Evolutionary conservation across 1,140 invertebrate species (phyloP), one percentile per base, ranked within the genome.

Genomic region (Drosophila pectinifera): DNA sequence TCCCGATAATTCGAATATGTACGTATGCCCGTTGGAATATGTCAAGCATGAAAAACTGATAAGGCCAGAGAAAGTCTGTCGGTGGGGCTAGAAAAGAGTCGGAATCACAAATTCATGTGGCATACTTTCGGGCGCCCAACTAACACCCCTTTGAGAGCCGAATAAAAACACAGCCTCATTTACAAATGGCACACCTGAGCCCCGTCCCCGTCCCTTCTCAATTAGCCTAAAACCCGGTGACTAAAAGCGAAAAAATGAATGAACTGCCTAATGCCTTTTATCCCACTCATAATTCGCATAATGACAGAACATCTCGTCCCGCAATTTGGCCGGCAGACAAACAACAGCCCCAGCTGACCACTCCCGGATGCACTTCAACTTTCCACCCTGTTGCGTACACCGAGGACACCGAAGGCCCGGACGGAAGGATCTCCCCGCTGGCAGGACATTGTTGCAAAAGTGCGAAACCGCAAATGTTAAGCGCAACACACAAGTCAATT

Each of bases 381-480:
- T 91, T 91, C 88, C 88, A 91, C 88, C 88, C 88, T 91, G 80
- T 89, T 91, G 88, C 88, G 88, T 88, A 88, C 69, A 80, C 82
- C 78, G 65, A 57, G 75, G 59, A 55, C 73, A 54, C 63, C 26
- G 48, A 41, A 56, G 45, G 18, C 34, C 48, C 48, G 48, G 39
- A 28, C 24, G 42, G 57, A 54, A 41, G 49, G 11, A 26, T 45
- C 49, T 68, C 22, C 26, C 63, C 34, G 41, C 41, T 49, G 65
- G 53, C 64, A 75, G 57, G 73, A 67, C 67, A 89, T 84, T 91
- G 89, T 85, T 91, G 89, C 84, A 82, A 91, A 91, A 91, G 89
- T 91, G 89, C 89, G 89, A 91, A 91, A 91, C 89, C 89, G 89
- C 89, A 91, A 91, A 91, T 91, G 89, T 89, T 91, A 91, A 91